Conservation (phyloP, 2,888 invertebrate genomes). For the Lobophora halterata region DNA sequence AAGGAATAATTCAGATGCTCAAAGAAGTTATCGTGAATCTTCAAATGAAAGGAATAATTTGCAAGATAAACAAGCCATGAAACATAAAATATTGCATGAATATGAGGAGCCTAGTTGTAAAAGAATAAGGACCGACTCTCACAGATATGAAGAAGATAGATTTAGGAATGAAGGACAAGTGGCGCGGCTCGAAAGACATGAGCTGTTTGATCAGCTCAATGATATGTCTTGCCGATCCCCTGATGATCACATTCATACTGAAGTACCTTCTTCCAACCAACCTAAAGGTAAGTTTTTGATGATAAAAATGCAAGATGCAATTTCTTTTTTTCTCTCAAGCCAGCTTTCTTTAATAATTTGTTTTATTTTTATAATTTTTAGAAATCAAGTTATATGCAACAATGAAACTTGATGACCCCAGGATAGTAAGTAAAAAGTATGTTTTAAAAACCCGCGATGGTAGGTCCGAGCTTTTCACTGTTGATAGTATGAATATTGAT, state of each 20-base stretch:
- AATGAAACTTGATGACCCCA: conserved; percentile 56
- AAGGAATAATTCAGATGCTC: too few relatives aligned
- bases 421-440: conserved; percentile 55
- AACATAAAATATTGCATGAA: conserved; percentile 46
- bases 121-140: conserved; percentile 41
- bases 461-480: conserved; percentile 41
- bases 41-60: conserved; percentile 34
- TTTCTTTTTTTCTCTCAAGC: conserved; percentile 12
- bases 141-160: conserved; percentile 30
- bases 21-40: too few relatives aligned
- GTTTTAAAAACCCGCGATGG: conserved; percentile 40
- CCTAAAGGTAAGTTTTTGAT: conserved; percentile 48
- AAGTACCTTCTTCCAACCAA: conserved; percentile 32
- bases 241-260: conserved; percentile 50
- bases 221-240: conserved; percentile 60
- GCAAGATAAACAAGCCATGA: conserved; percentile 38
- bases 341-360: too few relatives aligned
- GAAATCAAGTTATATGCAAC: conserved; percentile 55
- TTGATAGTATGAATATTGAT: conserved; percentile 43
- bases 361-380: conserved; percentile 36
- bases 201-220: conserved; percentile 29
- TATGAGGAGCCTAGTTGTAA: conserved; percentile 51
- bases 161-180: conserved; percentile 30
- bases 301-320: neutral
- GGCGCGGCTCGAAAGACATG: conserved; percentile 21